Evolutionary conservation across 2,113 vertebrate genomes (phyloP).

Genomic region (Asarcornis scutulata): DNA sequence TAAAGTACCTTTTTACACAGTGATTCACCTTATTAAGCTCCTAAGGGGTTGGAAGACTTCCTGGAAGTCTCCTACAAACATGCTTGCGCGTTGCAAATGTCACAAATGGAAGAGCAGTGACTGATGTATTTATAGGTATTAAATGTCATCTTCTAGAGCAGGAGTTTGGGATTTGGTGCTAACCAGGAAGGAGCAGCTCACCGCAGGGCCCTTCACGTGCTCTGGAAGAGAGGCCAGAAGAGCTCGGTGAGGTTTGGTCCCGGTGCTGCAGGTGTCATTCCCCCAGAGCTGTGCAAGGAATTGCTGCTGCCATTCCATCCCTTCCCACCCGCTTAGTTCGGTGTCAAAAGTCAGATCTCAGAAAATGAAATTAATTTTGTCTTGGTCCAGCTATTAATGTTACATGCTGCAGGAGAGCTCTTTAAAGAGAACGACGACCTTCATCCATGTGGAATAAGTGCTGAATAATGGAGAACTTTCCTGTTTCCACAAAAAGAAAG

Average conservation of each 20-base stretch:
- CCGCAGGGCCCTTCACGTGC: not conserved
- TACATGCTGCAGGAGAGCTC: not conserved
- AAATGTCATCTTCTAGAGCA: not conserved
- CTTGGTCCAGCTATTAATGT: not conserved
- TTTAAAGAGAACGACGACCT: not conserved
- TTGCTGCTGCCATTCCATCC: not conserved
- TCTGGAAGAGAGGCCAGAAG: not conserved
- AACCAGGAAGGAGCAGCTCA: not conserved
- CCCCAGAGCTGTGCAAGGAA: not conserved
- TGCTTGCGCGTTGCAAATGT: not conserved
- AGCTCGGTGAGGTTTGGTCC: not conserved
- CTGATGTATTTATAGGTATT: not conserved
- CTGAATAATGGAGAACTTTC: constrained; percentile 28
- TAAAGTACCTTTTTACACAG: not conserved
- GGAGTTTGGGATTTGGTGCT: not conserved
- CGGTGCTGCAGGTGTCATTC: not conserved
- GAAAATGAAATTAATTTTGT: constrained; percentile 44
- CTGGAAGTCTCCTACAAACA: not conserved
- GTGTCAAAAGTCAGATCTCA: not conserved
- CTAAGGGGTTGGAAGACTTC: not conserved
- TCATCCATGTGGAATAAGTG: constrained; percentile 51
- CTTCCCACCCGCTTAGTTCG: not conserved
- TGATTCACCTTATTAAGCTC: not conserved
- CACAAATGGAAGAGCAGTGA: not conserved
- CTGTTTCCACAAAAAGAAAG: constrained; percentile 21